Base-by-base conservation (phyloP, 2,888 invertebrate species). In the Acronicta alni region DNA sequence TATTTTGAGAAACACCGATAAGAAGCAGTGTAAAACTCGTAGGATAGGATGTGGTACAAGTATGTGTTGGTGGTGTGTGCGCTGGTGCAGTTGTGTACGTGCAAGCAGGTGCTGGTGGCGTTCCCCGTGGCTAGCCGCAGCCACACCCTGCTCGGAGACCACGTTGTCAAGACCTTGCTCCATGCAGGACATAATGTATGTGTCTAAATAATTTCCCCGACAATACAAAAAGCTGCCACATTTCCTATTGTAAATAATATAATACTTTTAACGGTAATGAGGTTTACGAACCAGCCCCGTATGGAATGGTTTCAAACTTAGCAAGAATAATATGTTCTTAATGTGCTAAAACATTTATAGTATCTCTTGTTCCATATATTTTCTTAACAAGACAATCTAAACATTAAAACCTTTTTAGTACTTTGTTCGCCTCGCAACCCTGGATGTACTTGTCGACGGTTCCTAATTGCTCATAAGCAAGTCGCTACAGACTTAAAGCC, bases 131-230 rank as follows among this genome's bases (percentile, higher is more conserved):
- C 85, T 0, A 71, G 78, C 16, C 74, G 75, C 18, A 82, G 83
- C 44, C 87, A 87, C 70, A 70, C 79, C 6, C 72, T 76, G 2
- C 74, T 89, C 0, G 88, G 85, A 7, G 85, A 86, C 41, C 84
- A 84, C 6, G 35, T 87, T 0, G 86, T 85, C 4, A 73, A 56
- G 15, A 80, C 72, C 20, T 57, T 89, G 32, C 57, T 85, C 8
- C 67, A 79, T 12, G 87, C 76, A 26, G 88, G 87, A 3, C 84
- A 89, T 61, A 79, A 88, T 80, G 89, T 89, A 77, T 38, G 67
- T 42, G 30, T 43, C 8, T 9, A 1, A 20, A 10, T 47, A 32
- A 26, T 9, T 8, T 7, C 7, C 26, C 26, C 2, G 9, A 23
- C 7, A 9, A 9, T 23, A 23, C 23, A 5, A 1, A 7, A 2